Evolutionary conservation across 2,113 vertebrate species (phyloP).

Genomic region (Eptesicus fuscus): DNA sequence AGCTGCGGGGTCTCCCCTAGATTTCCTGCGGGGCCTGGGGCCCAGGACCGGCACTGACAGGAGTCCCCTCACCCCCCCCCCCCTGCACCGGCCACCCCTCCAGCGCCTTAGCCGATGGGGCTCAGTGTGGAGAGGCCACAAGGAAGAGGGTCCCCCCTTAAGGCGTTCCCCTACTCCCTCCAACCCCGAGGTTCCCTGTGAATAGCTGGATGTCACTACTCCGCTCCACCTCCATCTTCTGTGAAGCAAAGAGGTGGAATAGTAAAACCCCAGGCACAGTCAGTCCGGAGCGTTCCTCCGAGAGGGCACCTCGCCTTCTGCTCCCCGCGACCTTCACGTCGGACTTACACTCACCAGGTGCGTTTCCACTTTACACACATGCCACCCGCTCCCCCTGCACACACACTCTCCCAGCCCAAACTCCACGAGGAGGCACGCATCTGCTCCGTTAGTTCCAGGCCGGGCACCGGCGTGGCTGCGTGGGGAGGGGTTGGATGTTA

Average conservation of each 20-base stretch:
- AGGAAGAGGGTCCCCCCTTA: not conserved
- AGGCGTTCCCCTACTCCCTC: not conserved
- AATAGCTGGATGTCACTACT: not conserved
- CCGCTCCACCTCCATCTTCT: not conserved
- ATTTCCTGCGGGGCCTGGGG: not conserved
- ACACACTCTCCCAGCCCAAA: not conserved
- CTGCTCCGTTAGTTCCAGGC: not conserved
- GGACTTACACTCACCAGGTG: accelerated
- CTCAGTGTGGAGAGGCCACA: not conserved
- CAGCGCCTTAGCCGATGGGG: not conserved
- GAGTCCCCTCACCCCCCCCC: too few species aligned
- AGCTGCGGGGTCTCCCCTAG: not conserved
- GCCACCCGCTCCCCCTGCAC: not conserved
- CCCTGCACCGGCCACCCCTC: too few species aligned
- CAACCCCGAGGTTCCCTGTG: not conserved
- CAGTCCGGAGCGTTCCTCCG: not conserved
- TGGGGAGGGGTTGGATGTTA: not conserved
- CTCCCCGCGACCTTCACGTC: accelerated
- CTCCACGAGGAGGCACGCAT: not conserved
- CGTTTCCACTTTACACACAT: not conserved
- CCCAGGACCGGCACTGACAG: not conserved
- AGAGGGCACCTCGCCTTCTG: not conserved
- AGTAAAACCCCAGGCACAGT: not conserved
- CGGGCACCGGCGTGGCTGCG: not conserved
- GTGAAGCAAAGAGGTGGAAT: not conserved